A percentile compares a stretch with the other conserved stretches of the same genome.
phyloP scores from a whole-genome alignment of 2,888 invertebrate species.

The Phasia obesa region DNA sequence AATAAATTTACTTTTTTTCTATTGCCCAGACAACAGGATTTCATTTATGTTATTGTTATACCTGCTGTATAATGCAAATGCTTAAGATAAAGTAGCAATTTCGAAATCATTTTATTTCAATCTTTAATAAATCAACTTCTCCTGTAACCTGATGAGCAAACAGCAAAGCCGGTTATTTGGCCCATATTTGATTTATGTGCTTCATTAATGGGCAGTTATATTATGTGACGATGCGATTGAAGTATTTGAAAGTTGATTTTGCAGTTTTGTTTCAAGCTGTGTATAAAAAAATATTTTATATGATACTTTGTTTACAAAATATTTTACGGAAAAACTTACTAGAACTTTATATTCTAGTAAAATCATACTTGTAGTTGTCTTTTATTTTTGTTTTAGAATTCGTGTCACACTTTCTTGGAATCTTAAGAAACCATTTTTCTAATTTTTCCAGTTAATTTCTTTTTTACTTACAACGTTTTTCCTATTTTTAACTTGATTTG shows the following conservation, averaged over 20 bases:
- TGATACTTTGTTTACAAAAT: too few species aligned
- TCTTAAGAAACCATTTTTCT: too few species aligned
- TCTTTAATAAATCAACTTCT: constrained; percentile 45
- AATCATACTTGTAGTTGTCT: too few species aligned
- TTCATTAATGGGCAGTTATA: constrained; percentile 29
- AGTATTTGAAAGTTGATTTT: constrained; percentile 38
- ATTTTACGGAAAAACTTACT: too few species aligned
- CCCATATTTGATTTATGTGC: constrained; percentile 51
- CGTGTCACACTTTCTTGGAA: too few species aligned
- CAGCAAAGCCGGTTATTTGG: constrained; percentile 41
- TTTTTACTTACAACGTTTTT: neutral
- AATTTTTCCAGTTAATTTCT: neutral
- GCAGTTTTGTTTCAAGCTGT: neutral
- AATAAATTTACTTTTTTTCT: constrained; percentile 23
- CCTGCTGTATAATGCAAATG: constrained; percentile 19
- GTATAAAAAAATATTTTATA: neutral
- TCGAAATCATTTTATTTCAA: constrained; percentile 35
- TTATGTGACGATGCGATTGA: neutral
- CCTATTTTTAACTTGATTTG: neutral
- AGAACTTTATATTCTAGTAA: too few species aligned
- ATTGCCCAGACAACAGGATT: neutral
- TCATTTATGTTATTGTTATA: neutral
- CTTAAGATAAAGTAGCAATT: constrained; percentile 49
- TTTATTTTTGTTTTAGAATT: too few species aligned
- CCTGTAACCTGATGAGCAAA: constrained; percentile 32